Conservation (phyloP, 1,140 invertebrate genomes). For the Carposina sasakii region DNA sequence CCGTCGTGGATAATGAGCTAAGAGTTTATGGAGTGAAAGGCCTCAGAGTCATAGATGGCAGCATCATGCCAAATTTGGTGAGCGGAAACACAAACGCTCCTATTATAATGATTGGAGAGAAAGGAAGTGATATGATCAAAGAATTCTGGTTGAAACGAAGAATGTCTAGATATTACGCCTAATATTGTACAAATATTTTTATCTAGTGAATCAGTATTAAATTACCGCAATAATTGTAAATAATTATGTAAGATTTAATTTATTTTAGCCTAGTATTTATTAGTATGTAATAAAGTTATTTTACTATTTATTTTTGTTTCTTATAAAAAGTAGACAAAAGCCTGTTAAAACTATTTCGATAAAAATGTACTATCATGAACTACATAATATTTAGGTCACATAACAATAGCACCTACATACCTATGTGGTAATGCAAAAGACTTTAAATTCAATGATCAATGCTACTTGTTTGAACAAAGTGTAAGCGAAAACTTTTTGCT, state of each 20-base stretch:
- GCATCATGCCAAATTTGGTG: constrained; percentile 88
- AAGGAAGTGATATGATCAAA: constrained; percentile 87
- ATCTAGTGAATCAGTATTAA: constrained; percentile 37
- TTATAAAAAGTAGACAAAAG: no score
- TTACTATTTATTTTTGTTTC: constrained; percentile 17
- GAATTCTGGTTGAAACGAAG: constrained; percentile 80
- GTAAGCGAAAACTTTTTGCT: no score
- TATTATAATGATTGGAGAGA: constrained; percentile 89
- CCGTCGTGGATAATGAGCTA: constrained; percentile 90
- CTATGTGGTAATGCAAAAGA: no score
- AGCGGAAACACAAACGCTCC: constrained; percentile 90
- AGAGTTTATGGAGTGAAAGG: constrained; percentile 86
- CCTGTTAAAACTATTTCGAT: no score
- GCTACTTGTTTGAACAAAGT: no score
- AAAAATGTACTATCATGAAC: no score
- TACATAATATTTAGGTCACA: no score
- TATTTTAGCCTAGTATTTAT: no score
- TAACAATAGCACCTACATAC: no score
- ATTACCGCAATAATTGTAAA: constrained; percentile 20
- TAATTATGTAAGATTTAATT: no score
- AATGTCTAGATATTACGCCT: constrained; percentile 51
- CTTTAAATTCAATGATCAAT: no score
- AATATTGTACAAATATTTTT: constrained; percentile 44
- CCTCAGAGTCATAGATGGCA: constrained; percentile 88
- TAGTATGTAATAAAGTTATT: constrained; percentile 16